Evolutionary conservation across 2,797 vertebrate species (phyloP).

Genomic region (Mastacembelus armatus): DNA sequence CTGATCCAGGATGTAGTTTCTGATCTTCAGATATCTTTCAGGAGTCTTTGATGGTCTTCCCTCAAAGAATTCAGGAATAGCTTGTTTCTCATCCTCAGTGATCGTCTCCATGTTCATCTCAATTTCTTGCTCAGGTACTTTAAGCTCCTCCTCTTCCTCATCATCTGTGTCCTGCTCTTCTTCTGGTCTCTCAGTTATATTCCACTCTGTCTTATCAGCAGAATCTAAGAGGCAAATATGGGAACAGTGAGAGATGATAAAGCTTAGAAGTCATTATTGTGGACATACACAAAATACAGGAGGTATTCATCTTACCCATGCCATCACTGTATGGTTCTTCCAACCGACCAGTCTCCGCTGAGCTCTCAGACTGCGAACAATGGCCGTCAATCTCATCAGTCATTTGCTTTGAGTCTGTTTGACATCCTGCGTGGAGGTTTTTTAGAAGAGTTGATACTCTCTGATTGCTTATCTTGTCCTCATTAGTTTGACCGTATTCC

Average conservation of each 20-base stretch:
- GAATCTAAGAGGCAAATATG: slow-evolving; percentile 30
- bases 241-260: not conserved
- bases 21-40: slow-evolving; percentile 96
- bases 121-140: slow-evolving; percentile 92
- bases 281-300: not conserved
- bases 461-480: slow-evolving; percentile 6
- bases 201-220: slow-evolving; percentile 28
- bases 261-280: not conserved
- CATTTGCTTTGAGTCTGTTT: slow-evolving; percentile 20
- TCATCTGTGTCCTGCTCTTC: slow-evolving; percentile 50
- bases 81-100: slow-evolving; percentile 95
- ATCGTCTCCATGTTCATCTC: slow-evolving; percentile 88
- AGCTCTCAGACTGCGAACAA: slow-evolving; percentile 36
- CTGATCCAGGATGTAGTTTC: slow-evolving; percentile 98
- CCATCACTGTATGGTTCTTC: slow-evolving; percentile 29
- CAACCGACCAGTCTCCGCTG: slow-evolving; percentile 10
- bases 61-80: slow-evolving; percentile 97
- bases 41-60: slow-evolving; percentile 96
- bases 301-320: slow-evolving; percentile 46
- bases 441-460: not conserved
- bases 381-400: slow-evolving; percentile 13
- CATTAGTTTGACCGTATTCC: not conserved
- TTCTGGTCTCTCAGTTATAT: slow-evolving; percentile 21
- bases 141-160: slow-evolving; percentile 90
- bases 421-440: slow-evolving; percentile 11